Evolutionary conservation across 2,888 invertebrate genomes (phyloP), one percentile per base, ranked within the genome.

Genomic region (Steromphala cineraria): DNA sequence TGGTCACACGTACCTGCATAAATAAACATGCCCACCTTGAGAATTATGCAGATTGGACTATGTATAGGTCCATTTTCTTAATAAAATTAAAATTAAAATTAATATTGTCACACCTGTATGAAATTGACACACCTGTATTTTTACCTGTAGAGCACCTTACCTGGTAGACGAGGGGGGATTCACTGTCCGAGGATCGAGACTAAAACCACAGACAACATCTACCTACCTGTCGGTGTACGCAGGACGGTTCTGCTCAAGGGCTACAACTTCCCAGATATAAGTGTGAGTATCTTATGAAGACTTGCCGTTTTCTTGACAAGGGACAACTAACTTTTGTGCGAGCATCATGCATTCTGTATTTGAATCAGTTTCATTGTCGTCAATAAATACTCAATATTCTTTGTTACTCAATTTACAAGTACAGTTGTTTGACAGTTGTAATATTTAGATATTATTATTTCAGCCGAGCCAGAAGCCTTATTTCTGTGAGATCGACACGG

Each of bases 171-270:
- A 52, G 90, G 90, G 0, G 86, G 88, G 0, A 79, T 86, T 19
- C 88, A 88, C 83, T 91, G 90, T 82, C 90, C 90, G 4, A 84
- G 85, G 46, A 87, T 91, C 52, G 88, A 90, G 74, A 84, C 82
- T 31, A 81, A 80, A 36, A 74, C 78, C 19, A 91, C 89, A 7
- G 89, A 87, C 15, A 82, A 83, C 2, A 85, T 90, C 28, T 90
- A 85, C 78, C 81, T 91, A 31, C 90, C 89, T 8, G 88, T 89
- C n/a, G 87, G 86, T 8, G 84, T 86, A 0, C 83, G 84, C 24
- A 88, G 88, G 74, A 83, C 84, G 40, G 84, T 91, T 0, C 76
- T 86, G 2, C 84, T 91, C 53, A 85, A 87, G 55, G 90, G 90
- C 28, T 85, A 84, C 78, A 90, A 89, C 83, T 88, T 91, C 52